A percentile compares a stretch with the other conserved stretches of the same genome.
Conservation (phyloP, 2,888 invertebrate species). For the Acanthosepion pharaonis region DNA sequence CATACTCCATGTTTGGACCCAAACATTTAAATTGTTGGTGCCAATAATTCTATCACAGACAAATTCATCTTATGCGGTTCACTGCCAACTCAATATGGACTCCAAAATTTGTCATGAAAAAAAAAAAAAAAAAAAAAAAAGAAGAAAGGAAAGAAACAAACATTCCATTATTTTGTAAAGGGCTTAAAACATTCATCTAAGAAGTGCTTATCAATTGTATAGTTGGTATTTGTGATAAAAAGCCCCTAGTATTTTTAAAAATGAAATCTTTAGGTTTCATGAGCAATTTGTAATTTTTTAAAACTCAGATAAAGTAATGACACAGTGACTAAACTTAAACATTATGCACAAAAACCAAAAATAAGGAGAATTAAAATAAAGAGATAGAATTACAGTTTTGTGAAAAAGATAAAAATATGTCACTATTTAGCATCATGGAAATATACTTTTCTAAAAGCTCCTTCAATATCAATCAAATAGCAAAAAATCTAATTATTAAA, state of each 20-base stretch:
- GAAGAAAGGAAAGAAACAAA: neutral
- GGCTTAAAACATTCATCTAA: neutral
- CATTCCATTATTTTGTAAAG: neutral
- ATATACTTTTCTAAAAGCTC: neutral
- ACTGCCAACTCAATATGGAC: conserved; percentile 38
- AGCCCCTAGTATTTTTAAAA: too few relatives aligned
- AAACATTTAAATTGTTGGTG: conserved; percentile 35
- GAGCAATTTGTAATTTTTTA: neutral
- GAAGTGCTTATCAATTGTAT: neutral
- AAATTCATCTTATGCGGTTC: neutral
- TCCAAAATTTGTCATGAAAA: neutral
- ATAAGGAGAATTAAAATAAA: neutral
- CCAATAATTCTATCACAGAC: conserved; percentile 45
- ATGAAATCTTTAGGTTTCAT: neutral
- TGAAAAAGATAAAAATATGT: neutral
- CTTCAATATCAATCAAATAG: neutral
- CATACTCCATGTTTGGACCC: neutral
- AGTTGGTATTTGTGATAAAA: neutral
- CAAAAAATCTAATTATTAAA: neutral
- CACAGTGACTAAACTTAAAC: neutral
- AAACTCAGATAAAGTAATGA: neutral
- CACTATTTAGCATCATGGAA: neutral
- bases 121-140: neutral
- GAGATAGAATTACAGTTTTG: neutral
- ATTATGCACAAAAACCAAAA: neutral